Evolutionary conservation across 2,797 vertebrate genomes (phyloP), one percentile per base, ranked within the genome.

Genomic region (Intellagama lesueurii): DNA sequence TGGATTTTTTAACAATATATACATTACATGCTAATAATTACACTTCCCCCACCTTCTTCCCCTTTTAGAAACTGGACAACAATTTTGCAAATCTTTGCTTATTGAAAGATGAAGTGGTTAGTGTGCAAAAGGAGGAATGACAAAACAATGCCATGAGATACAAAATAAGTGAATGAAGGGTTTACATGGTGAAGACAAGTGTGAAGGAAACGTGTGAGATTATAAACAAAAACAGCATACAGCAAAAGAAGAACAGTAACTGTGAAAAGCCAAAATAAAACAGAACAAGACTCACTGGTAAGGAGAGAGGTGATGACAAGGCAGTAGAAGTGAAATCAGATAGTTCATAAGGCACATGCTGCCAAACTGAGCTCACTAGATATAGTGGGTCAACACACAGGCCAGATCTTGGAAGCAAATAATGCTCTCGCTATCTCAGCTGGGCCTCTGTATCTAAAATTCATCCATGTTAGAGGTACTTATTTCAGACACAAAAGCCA

Each of bases 1-100:
- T 60, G 9, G 32, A 1, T 1, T 83, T 75, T 78, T 75, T 78
- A 47, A 88, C 24, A 90, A 80, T 12, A 47, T 17, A 26, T 76
- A 73, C 17, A 56, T 1, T 56, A 49, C 49, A 52, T 44, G 40
- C 28, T 49, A 40, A 44, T 72, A 60, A 56, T 77, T 76, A 28
- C 64, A 35, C 32, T 44, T 44, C 24, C 81, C 32, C 70, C 6
- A 7, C 40, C 19, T 68, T 78, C 26, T 35, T 83, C 60, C 17
- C 24, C 30, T 28, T 19, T 19, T 24, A 60, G 40, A 40, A 40
- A 40, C 40, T 40, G 40, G 40, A 35, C 22, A 69, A 77, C n/a
- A 83, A 60, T 77, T 69, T 78, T 78, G 64, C 81, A 88, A 84
- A 49, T 5, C 7, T 35, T 88, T 68, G n/a, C 32, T 88, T 69